Percentiles rank a stretch among this genome's conserved stretches.
phyloP scores from a whole-genome alignment of 1,140 invertebrate species.

The Panagrolaimus sp. region DNA sequence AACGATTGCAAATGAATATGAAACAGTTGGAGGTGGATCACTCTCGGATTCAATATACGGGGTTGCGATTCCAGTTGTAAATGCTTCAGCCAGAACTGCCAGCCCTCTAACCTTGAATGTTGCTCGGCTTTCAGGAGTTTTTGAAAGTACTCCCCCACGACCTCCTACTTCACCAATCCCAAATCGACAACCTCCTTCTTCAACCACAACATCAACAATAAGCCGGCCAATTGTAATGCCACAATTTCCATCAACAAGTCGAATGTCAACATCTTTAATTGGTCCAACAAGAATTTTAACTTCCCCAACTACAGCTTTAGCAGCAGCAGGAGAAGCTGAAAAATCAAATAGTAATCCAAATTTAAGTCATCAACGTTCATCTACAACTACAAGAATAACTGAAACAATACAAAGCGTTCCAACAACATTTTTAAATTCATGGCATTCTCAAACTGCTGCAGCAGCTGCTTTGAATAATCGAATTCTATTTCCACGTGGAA shows the following conservation, averaged over 20 bases:
- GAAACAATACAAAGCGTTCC: too few species aligned
- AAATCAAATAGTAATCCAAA: too few species aligned
- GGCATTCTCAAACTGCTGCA: too few species aligned
- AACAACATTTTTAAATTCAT: too few species aligned
- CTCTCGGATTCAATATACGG: neutral
- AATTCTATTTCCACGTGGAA: neutral
- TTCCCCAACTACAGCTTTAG: slow-evolving; percentile 3
- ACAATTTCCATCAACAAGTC: neutral
- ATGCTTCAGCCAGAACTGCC: neutral
- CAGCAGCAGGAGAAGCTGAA: neutral
- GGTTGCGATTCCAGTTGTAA: neutral
- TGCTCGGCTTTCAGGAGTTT: neutral
- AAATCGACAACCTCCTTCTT: slow-evolving; percentile 18
- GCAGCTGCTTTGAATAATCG: neutral
- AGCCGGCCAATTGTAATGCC: neutral
- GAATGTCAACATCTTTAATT: neutral
- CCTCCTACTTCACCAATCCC: slow-evolving; percentile 37
- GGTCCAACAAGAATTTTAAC: slow-evolving; percentile 1
- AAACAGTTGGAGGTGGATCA: slow-evolving; percentile 25
- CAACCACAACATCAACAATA: too few species aligned
- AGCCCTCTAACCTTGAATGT: neutral
- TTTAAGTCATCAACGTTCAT: too few species aligned
- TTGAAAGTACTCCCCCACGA: slow-evolving; percentile 9
- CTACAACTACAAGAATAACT: too few species aligned
- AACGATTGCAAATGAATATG: slow-evolving; percentile 44